Evolutionary conservation across 2,113 vertebrate genomes (phyloP).

Genomic region (Aramus guarauna): DNA sequence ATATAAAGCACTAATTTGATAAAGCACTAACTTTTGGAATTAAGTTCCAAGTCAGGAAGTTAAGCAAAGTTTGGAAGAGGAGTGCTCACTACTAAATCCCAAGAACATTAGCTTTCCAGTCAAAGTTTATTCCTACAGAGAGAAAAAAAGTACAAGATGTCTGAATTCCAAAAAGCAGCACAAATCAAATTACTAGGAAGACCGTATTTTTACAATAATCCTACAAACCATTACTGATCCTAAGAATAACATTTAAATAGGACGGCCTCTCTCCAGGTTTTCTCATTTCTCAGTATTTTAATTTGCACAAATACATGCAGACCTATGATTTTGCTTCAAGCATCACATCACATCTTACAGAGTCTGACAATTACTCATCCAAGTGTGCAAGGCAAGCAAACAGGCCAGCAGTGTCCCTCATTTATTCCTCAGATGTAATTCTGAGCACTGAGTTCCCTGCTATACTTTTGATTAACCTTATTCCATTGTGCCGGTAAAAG

Average conservation of each 20-base stretch:
- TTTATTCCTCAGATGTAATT: neutral
- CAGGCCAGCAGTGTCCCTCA: neutral
- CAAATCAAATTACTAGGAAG: neutral
- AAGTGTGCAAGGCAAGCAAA: neutral
- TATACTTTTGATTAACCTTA: slow-evolving; percentile 2
- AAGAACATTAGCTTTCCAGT: neutral
- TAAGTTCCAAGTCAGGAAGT: neutral
- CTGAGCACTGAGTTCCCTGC: neutral
- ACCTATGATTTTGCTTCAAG: neutral
- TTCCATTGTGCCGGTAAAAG: neutral
- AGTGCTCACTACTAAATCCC: neutral
- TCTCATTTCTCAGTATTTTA: neutral
- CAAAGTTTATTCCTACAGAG: neutral
- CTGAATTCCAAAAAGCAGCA: neutral
- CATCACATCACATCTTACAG: neutral
- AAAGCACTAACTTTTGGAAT: neutral
- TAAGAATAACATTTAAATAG: neutral
- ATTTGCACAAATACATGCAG: neutral
- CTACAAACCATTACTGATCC: neutral
- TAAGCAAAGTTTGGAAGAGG: neutral
- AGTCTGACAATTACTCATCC: neutral
- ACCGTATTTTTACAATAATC: neutral
- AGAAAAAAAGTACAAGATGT: neutral
- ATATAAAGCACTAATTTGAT: neutral
- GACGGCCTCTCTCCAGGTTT: neutral